Evolutionary conservation across 2,113 vertebrate species (phyloP).

Genomic region (Motacilla tschutschensis): DNA sequence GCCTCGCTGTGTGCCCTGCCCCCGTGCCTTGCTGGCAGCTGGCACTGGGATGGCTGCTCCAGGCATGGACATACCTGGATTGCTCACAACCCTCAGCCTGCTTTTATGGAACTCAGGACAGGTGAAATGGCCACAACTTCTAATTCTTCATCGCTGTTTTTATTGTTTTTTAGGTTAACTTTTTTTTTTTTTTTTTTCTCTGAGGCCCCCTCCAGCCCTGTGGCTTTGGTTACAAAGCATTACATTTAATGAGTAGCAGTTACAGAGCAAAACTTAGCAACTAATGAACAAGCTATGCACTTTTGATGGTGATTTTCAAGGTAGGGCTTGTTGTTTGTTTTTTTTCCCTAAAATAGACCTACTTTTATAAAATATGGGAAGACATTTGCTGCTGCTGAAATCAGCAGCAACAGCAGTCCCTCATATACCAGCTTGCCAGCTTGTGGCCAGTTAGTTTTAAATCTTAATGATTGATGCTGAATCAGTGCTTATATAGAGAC

Average conservation of each 20-base stretch:
- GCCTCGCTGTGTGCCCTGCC: neutral
- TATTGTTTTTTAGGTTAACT: neutral
- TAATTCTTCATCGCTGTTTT: neutral
- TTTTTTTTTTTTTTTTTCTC: neutral
- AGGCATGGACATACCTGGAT: accelerated
- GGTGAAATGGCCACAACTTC: neutral
- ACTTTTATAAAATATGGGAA: neutral
- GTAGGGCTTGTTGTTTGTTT: neutral
- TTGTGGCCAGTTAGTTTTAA: neutral
- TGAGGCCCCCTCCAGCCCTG: accelerated
- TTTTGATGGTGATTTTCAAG: neutral
- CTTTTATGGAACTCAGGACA: neutral
- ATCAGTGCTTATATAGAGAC: accelerated
- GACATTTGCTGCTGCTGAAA: neutral
- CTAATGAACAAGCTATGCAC: neutral
- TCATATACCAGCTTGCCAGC: constrained; percentile 6
- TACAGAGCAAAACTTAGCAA: neutral
- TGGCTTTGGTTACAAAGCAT: neutral
- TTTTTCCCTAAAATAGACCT: neutral
- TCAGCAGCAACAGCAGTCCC: neutral
- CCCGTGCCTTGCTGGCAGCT: accelerated
- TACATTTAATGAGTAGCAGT: neutral
- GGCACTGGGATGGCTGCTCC: neutral
- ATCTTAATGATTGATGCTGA: neutral
- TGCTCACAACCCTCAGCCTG: neutral